A percentile compares a stretch with the other conserved stretches of the same genome.
These are phyloP conservation scores for Orchesella flavescens DNA, from an alignment of 2,888 invertebrate species.

Conservation along the genomic window DNA sequence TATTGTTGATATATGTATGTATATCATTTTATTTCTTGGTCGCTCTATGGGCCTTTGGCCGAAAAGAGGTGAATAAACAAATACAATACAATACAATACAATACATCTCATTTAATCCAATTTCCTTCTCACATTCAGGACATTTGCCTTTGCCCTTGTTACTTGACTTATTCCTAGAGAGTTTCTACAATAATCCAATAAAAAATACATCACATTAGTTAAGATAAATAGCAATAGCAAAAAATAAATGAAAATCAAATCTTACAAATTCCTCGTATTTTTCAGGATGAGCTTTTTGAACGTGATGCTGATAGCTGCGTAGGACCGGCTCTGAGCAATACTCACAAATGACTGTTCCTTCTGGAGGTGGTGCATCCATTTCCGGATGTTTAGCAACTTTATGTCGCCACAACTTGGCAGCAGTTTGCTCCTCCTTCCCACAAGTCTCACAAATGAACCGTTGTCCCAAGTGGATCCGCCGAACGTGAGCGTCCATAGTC, in stretches of 20 bases:
- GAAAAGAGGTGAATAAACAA: too few species aligned
- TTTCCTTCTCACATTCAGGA: background rate
- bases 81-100: too few species aligned
- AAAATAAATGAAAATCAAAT: too few species aligned
- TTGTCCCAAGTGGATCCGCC: background rate
- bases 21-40: too few species aligned
- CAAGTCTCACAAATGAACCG: background rate
- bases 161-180: too few species aligned
- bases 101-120: too few species aligned
- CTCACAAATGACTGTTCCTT: background rate
- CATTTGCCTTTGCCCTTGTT: background rate
- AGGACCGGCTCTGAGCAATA: background rate
- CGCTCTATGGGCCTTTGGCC: too few species aligned
- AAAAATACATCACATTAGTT: too few species aligned
- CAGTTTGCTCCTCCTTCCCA: background rate
- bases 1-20: too few species aligned
- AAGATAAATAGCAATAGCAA: too few species aligned
- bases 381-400: background rate
- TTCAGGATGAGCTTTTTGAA: background rate
- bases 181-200: too few species aligned
- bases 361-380: background rate
- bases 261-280: background rate
- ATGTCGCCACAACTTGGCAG: background rate
- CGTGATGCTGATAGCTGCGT: background rate
- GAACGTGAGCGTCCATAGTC: background rate